A percentile compares a stretch with the other conserved stretches of the same genome.
These are phyloP conservation scores for Enteromius trimaculatus DNA, from an alignment of 2,797 vertebrate genomes.

Conservation along the genomic window DNA sequence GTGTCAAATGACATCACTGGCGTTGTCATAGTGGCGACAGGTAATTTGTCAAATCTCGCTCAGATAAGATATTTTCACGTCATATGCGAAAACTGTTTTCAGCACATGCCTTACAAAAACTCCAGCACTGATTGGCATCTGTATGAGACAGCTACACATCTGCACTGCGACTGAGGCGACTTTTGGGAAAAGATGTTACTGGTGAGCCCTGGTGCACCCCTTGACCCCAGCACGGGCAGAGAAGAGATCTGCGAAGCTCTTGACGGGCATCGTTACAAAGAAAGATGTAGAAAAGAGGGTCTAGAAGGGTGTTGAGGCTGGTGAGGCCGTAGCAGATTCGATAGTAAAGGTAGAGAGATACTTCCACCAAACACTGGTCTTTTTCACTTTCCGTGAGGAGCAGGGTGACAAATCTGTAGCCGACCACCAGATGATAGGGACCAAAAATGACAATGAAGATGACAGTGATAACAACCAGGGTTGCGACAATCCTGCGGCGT, in stretches of 20 bases:
- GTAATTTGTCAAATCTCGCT: slow-evolving; percentile 33
- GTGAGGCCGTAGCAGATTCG: slow-evolving; percentile 80
- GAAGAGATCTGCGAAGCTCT: slow-evolving; percentile 75
- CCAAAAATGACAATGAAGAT: slow-evolving; percentile 81
- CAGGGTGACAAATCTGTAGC: slow-evolving; percentile 77
- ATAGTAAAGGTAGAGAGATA: slow-evolving; percentile 75
- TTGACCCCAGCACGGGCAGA: slow-evolving; percentile 66
- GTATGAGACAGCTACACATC: slow-evolving; percentile 22
- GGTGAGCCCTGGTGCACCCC: slow-evolving; percentile 44
- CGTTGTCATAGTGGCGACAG: slow-evolving; percentile 43
- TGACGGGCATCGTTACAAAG: slow-evolving; percentile 76
- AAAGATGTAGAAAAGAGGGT: slow-evolving; percentile 84
- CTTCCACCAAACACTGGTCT: slow-evolving; percentile 73
- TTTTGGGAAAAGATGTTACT: slow-evolving; percentile 52
- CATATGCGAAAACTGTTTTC: slow-evolving; percentile 37
- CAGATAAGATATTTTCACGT: slow-evolving; percentile 46
- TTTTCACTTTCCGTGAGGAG: slow-evolving; percentile 65
- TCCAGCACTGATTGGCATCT: slow-evolving; percentile 42
- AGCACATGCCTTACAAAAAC: background rate
- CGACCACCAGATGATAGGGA: slow-evolving; percentile 80
- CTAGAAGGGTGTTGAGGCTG: slow-evolving; percentile 80
- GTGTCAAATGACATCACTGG: background rate
- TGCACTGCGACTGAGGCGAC: slow-evolving; percentile 38
- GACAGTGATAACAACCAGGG: slow-evolving; percentile 78
- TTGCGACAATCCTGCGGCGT: slow-evolving; percentile 77